Evolutionary conservation across 2,888 invertebrate species (phyloP).

Genomic region (Amiota mariae): DNA sequence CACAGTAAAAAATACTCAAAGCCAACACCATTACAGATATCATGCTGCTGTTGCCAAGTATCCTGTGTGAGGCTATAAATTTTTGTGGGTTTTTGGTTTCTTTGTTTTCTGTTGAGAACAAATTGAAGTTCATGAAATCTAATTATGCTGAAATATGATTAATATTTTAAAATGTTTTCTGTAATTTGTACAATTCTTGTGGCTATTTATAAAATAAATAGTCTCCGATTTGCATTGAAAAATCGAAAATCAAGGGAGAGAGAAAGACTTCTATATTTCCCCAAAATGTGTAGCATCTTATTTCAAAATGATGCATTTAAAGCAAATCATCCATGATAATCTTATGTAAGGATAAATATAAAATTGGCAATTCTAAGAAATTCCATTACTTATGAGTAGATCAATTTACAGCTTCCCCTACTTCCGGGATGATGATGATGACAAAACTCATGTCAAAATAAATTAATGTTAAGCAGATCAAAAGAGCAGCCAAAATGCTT

Average conservation of each 20-base stretch:
- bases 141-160: constrained; percentile 26
- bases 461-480: constrained; percentile 46
- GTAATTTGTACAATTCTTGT: constrained; percentile 7
- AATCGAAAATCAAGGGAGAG: too few species aligned
- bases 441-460: constrained; percentile 36
- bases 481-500: constrained; percentile 46
- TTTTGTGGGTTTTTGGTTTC: constrained; percentile 20
- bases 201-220: neutral
- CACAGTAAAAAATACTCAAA: neutral
- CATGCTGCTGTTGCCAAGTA: neutral
- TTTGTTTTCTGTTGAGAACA: neutral
- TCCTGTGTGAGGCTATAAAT: constrained; percentile 16
- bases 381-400: neutral
- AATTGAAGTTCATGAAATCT: constrained; percentile 26
- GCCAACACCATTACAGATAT: neutral
- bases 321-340: too few species aligned
- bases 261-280: too few species aligned
- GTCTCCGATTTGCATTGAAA: too few species aligned
- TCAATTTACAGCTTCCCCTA: neutral
- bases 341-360: too few species aligned
- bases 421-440: neutral
- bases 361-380: neutral
- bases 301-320: too few species aligned
- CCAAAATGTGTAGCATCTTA: too few species aligned
- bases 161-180: constrained; percentile 17